phyloP scores from a whole-genome alignment of 2,113 vertebrate species.

The Emydocephalus ijimae region DNA sequence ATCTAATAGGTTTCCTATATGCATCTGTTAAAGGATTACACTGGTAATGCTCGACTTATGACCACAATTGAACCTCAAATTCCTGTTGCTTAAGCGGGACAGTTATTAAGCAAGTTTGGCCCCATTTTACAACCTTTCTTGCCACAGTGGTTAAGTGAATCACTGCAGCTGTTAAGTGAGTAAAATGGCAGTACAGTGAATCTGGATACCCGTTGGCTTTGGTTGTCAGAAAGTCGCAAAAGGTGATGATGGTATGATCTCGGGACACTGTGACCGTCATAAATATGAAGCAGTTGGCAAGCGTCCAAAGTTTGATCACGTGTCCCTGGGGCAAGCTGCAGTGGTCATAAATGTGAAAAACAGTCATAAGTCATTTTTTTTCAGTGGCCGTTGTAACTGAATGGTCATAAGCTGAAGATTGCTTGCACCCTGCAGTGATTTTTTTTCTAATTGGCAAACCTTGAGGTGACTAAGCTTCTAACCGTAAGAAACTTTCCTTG shows the following conservation, averaged over 20 bases:
- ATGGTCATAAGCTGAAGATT: not conserved
- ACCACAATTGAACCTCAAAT: not conserved
- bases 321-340: not conserved
- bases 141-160: not conserved
- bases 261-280: not conserved
- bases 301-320: not conserved
- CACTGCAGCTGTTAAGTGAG: not conserved
- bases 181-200: not conserved
- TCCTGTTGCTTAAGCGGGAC: not conserved
- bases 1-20: not conserved
- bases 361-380: not conserved
- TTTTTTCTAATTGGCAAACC: not conserved
- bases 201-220: not conserved
- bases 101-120: not conserved
- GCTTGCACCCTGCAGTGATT: not conserved
- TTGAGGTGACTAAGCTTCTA: not conserved
- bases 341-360: not conserved
- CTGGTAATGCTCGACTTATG: not conserved
- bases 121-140: not conserved
- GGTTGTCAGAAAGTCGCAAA: not conserved
- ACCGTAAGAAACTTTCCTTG: not conserved
- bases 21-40: not conserved
- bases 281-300: not conserved
- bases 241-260: not conserved
- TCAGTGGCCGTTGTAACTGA: not conserved